Conservation (phyloP, 2,888 invertebrate species). For the Ectemnius cavifrons region DNA sequence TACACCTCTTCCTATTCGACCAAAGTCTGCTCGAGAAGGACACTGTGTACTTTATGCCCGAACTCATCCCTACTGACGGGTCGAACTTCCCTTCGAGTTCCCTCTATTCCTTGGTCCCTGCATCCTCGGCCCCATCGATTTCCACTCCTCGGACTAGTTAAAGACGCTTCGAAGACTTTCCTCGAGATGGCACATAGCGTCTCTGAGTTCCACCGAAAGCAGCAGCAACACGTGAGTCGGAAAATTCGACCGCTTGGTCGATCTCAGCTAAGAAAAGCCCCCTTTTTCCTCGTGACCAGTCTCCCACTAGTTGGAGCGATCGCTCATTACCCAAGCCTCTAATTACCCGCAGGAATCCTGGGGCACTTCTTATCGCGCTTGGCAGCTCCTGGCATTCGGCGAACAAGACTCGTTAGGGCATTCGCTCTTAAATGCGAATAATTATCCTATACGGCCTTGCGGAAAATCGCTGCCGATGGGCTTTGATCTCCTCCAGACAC, state of each 20-base stretch:
- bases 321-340: conserved; percentile 3
- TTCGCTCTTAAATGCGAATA: too few species aligned
- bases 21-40: too few species aligned
- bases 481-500: too few species aligned
- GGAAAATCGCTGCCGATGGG: too few species aligned
- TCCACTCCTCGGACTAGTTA: conserved; percentile 31
- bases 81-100: conserved; percentile 5
- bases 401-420: neutral
- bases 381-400: conserved; percentile 6
- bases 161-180: conserved; percentile 44
- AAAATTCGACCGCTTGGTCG: neutral
- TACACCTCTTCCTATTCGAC: too few species aligned
- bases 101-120: conserved; percentile 34
- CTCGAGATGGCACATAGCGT: conserved; percentile 60
- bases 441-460: too few species aligned
- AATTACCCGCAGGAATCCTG: conserved; percentile 2
- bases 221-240: conserved; percentile 29
- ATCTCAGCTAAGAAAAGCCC: neutral
- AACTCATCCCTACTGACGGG: too few species aligned
- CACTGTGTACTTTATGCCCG: too few species aligned
- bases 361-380: neutral
- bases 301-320: too few species aligned
- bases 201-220: conserved; percentile 16
- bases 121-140: conserved; percentile 58
- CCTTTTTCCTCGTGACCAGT: conserved; percentile 1